Evolutionary conservation across 2,113 vertebrate genomes (phyloP).

Genomic region (Polypterus senegalus): DNA sequence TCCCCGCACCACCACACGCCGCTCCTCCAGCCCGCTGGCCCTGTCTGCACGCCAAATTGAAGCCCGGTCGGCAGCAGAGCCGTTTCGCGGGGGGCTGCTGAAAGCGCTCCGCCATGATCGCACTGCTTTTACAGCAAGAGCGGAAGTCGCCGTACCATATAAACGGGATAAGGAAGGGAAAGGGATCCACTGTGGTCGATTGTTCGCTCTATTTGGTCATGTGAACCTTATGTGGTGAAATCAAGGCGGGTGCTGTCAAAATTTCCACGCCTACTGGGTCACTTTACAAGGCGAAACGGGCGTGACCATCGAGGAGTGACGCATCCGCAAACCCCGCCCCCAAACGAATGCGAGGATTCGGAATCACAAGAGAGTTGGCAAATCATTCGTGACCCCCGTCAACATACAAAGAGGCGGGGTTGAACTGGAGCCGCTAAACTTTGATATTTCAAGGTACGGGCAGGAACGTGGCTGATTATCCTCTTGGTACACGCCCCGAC

Average conservation of each 20-base stretch:
- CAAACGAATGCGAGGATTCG: slow-evolving; percentile 11
- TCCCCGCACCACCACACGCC: slow-evolving; percentile 49
- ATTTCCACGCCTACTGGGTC: slow-evolving; percentile 45
- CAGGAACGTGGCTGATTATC: not conserved
- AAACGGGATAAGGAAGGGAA: slow-evolving; percentile 66
- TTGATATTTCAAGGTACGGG: not conserved
- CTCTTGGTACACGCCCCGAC: not conserved
- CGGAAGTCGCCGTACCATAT: slow-evolving; percentile 83
- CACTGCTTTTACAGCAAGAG: slow-evolving; percentile 76
- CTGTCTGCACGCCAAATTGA: slow-evolving; percentile 48
- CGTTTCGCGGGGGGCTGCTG: slow-evolving; percentile 88
- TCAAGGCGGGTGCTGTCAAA: slow-evolving; percentile 34
- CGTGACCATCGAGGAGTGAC: slow-evolving; percentile 12
- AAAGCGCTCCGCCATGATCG: slow-evolving; percentile 95
- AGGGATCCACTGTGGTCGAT: slow-evolving; percentile 42
- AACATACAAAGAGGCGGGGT: not conserved
- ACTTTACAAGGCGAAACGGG: slow-evolving; percentile 40
- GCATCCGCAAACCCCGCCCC: too few species aligned
- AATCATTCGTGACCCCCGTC: not conserved
- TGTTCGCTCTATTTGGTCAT: slow-evolving; percentile 61
- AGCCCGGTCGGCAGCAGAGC: slow-evolving; percentile 83
- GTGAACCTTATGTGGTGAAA: slow-evolving; percentile 55
- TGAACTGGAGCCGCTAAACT: not conserved
- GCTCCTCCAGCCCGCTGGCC: slow-evolving; percentile 58
- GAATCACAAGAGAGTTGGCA: slow-evolving; percentile 11